Conservation (phyloP, 2,797 vertebrate species). For the Periophthalmus magnuspinnatus region DNA sequence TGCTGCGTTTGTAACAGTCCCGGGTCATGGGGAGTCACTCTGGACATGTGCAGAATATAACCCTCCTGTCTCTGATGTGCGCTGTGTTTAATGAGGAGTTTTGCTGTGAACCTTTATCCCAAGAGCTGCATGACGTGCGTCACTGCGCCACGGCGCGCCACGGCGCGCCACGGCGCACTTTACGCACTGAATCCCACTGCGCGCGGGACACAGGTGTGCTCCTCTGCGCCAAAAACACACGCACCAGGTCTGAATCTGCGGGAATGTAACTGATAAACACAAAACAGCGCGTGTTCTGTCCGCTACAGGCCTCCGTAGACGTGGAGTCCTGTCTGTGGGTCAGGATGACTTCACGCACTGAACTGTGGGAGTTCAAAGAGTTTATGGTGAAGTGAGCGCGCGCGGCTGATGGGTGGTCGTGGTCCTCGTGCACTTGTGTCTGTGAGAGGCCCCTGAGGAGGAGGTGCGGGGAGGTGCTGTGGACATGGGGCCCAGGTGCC, state of each 20-base stretch:
- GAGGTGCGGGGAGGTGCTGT: constrained; percentile 54
- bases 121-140: constrained; percentile 44
- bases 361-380: constrained; percentile 67
- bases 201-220: constrained; percentile 77
- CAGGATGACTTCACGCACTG: constrained; percentile 69
- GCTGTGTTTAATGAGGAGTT: constrained; percentile 27
- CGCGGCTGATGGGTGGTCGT: constrained; percentile 77
- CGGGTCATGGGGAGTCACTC: background rate
- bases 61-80: background rate
- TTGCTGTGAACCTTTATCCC: constrained; percentile 31
- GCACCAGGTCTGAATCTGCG: constrained; percentile 1
- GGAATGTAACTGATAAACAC: constrained; percentile 76
- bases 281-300: constrained; percentile 65
- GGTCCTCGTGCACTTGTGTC: constrained; percentile 72
- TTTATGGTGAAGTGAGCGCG: constrained; percentile 17
- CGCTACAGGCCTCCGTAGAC: constrained; percentile 48
- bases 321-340: constrained; percentile 53
- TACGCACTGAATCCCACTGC: constrained; percentile 27
- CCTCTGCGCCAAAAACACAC: constrained; percentile 52
- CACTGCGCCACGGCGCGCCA: constrained; percentile 51
- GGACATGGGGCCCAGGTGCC: constrained; percentile 73
- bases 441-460: constrained; percentile 74
- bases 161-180: no score
- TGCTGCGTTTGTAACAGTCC: background rate
- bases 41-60: constrained; percentile 1